Percentiles rank a stretch among this genome's conserved stretches.
phyloP scores from a whole-genome alignment of 1,140 invertebrate genomes.

The Hypothenemus hampei region DNA sequence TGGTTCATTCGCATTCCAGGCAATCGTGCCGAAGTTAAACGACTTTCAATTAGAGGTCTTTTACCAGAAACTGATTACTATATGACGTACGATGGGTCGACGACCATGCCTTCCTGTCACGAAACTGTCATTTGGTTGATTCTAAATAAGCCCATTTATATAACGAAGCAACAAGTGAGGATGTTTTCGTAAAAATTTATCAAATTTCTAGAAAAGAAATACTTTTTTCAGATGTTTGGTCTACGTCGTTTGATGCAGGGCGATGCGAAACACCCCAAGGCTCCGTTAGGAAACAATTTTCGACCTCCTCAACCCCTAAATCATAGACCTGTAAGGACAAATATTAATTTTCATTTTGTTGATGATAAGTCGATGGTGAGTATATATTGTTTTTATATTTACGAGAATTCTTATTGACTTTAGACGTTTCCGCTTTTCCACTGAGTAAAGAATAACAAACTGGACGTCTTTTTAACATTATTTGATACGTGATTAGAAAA shows the following conservation, averaged over 20 bases:
- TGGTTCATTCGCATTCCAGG: slow-evolving; percentile 59
- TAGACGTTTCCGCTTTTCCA: no score
- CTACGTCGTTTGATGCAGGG: slow-evolving; percentile 83
- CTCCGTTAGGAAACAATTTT: slow-evolving; percentile 89
- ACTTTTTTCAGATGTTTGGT: slow-evolving; percentile 64
- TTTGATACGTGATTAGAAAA: no score
- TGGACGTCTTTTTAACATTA: no score
- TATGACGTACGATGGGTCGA: slow-evolving; percentile 96
- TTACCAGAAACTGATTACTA: slow-evolving; percentile 90
- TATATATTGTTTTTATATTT: no score
- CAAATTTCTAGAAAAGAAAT: background rate
- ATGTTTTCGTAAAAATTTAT: background rate
- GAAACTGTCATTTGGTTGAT: slow-evolving; percentile 94
- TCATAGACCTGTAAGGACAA: slow-evolving; percentile 89
- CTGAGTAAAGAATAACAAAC: no score
- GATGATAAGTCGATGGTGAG: no score
- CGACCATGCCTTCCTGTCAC: slow-evolving; percentile 88
- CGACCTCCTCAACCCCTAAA: slow-evolving; percentile 84
- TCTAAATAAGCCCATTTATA: slow-evolving; percentile 94
- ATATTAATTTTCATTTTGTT: slow-evolving; percentile 98
- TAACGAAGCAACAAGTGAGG: slow-evolving; percentile 87
- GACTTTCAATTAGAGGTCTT: slow-evolving; percentile 76
- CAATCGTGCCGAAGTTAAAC: slow-evolving; percentile 73
- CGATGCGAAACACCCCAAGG: slow-evolving; percentile 75
- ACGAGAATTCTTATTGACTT: no score